Evolutionary conservation across 2,888 invertebrate species (phyloP).

Genomic region (Endotricha flammealis): DNA sequence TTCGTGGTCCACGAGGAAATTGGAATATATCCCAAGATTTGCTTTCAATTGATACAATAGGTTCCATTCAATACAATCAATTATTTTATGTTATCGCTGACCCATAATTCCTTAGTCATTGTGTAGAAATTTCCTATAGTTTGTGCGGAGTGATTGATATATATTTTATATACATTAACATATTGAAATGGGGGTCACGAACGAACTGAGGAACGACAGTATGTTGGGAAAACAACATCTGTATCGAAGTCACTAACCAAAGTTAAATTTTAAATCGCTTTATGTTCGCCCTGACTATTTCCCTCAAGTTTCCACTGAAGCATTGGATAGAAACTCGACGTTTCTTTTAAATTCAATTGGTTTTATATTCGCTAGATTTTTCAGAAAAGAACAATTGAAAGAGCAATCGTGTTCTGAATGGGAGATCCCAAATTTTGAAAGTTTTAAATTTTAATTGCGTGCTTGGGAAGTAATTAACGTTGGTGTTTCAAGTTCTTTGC

Average conservation of each 20-base stretch:
- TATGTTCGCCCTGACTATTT: constrained; percentile 14
- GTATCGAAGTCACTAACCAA: constrained; percentile 19
- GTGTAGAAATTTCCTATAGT: constrained; percentile 14
- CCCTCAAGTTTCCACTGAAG: constrained; percentile 15
- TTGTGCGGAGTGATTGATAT: constrained; percentile 16
- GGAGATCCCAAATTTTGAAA: constrained; percentile 9
- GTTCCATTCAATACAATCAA: neutral
- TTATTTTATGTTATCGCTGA: constrained; percentile 8
- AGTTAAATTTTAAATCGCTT: constrained; percentile 23
- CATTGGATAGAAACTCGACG: constrained; percentile 16
- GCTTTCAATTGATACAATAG: constrained; percentile 2
- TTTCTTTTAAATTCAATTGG: constrained; percentile 33
- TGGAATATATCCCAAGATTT: neutral
- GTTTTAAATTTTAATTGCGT: constrained; percentile 16
- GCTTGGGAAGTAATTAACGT: constrained; percentile 30
- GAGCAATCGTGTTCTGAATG: neutral
- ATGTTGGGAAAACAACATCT: constrained; percentile 25
- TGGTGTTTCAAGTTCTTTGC: constrained; percentile 23
- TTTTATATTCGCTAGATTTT: constrained; percentile 34
- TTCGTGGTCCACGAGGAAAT: constrained; percentile 1
- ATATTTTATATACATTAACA: constrained; percentile 15
- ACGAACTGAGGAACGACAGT: constrained; percentile 15
- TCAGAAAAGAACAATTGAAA: constrained; percentile 14
- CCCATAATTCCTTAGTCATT: constrained; percentile 4
- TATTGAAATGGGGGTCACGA: constrained; percentile 20